Conservation (phyloP, 2,888 invertebrate species). For the Pasiphila rectangulata region DNA sequence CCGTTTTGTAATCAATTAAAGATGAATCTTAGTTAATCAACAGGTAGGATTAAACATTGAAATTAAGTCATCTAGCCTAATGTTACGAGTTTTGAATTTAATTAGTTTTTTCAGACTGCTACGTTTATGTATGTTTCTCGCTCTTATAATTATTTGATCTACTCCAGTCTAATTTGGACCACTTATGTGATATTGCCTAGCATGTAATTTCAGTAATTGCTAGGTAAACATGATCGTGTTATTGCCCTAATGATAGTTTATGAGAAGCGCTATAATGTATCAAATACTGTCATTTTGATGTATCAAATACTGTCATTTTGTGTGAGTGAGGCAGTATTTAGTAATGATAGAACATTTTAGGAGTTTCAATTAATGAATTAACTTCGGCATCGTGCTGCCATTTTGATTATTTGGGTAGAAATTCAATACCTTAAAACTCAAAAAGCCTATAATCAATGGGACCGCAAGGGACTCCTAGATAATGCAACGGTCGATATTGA, state of each 20-base stretch:
- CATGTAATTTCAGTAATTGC: conserved; percentile 12
- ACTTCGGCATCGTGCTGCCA: no score
- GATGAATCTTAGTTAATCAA: no score
- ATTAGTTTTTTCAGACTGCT: no score
- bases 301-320: conserved; percentile 1
- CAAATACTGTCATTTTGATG: background rate
- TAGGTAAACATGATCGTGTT: conserved; percentile 9
- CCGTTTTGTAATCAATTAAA: no score
- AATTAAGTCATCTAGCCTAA: no score
- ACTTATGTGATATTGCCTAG: conserved; percentile 14
- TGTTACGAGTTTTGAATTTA: no score
- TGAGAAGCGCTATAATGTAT: background rate
- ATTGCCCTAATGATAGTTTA: conserved; percentile 5
- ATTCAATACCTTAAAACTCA: no score
- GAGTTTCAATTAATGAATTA: background rate
- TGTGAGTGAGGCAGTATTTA: background rate
- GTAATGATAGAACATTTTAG: background rate
- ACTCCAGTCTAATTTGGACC: conserved; percentile 7
- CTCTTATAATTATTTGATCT: background rate
- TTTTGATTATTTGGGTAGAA: no score
- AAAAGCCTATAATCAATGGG: no score
- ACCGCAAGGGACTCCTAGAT: no score
- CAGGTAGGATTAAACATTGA: no score
- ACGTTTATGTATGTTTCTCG: background rate
- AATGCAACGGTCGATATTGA: no score